A percentile compares a stretch with the other conserved stretches of the same genome.
Evolutionary conservation across 2,113 vertebrate genomes (phyloP).

Genomic region (Saimiri boliviensis): DNA sequence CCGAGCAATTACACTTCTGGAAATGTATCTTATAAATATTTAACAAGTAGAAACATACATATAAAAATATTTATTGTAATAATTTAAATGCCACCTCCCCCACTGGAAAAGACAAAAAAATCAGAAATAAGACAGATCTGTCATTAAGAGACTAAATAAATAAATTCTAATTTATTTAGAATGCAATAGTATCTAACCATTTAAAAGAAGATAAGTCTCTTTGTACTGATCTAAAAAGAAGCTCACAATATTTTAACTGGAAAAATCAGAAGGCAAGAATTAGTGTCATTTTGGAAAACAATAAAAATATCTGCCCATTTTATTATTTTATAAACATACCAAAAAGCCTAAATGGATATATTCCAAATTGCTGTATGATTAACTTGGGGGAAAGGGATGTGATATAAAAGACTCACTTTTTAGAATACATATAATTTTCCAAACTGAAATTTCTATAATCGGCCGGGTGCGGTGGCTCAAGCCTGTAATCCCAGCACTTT

Average conservation of each 20-base stretch:
- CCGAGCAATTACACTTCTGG: neutral
- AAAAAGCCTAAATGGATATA: neutral
- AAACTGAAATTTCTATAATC: conserved; percentile 10
- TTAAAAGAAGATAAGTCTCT: conserved; percentile 18
- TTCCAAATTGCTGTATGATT: neutral
- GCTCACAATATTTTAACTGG: neutral
- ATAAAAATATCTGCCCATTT: neutral
- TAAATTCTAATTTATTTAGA: neutral
- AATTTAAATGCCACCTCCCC: neutral
- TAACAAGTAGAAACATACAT: neutral
- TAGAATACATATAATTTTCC: neutral
- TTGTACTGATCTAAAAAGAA: neutral
- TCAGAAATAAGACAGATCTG: neutral
- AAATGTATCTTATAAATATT: neutral
- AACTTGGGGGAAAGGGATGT: neutral
- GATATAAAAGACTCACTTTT: neutral
- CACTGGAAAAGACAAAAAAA: neutral
- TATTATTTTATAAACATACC: neutral
- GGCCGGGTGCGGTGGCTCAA: too few relatives aligned
- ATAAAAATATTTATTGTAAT: neutral
- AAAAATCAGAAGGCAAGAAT: neutral
- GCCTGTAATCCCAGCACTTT: too few relatives aligned
- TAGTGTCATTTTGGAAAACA: neutral
- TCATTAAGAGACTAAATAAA: neutral
- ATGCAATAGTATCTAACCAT: neutral